Conservation (phyloP, 2,888 invertebrate genomes). For the Caenorhabditis doughertyi region DNA sequence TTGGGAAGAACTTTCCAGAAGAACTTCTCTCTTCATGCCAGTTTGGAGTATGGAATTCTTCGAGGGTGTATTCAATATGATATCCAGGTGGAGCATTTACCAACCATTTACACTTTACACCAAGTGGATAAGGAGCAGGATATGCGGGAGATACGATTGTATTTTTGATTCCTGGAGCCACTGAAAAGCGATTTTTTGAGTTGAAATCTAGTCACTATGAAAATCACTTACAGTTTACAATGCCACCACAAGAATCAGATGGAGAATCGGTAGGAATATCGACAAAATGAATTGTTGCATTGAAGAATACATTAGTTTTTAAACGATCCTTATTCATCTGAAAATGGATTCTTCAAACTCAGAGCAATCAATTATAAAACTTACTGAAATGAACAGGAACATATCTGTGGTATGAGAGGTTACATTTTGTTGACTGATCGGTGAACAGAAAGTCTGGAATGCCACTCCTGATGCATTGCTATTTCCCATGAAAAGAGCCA, state of each 20-base stretch:
- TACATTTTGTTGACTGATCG: constrained; percentile 22
- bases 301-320: constrained; percentile 50
- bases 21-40: constrained; percentile 46
- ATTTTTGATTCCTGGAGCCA: constrained; percentile 34
- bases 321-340: constrained; percentile 35
- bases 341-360: neutral
- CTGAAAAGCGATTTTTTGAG: constrained; percentile 35
- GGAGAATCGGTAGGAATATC: constrained; percentile 47
- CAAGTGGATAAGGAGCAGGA: constrained; percentile 66
- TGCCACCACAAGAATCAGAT: constrained; percentile 63
- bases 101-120: constrained; percentile 74
- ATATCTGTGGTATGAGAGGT: constrained; percentile 74
- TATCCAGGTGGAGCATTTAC: constrained; percentile 76
- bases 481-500: constrained; percentile 71
- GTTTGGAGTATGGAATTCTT: constrained; percentile 68
- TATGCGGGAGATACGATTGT: constrained; percentile 65
- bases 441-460: constrained; percentile 64
- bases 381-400: constrained; percentile 67
- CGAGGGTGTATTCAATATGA: constrained; percentile 67
- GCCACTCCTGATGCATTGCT: constrained; percentile 69
- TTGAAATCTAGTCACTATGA: neutral
- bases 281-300: constrained; percentile 55
- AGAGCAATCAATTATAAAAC: neutral
- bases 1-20: neutral
- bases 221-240: constrained; percentile 55